Conservation (phyloP, 2,888 invertebrate species). For the Melanostoma scalare region DNA sequence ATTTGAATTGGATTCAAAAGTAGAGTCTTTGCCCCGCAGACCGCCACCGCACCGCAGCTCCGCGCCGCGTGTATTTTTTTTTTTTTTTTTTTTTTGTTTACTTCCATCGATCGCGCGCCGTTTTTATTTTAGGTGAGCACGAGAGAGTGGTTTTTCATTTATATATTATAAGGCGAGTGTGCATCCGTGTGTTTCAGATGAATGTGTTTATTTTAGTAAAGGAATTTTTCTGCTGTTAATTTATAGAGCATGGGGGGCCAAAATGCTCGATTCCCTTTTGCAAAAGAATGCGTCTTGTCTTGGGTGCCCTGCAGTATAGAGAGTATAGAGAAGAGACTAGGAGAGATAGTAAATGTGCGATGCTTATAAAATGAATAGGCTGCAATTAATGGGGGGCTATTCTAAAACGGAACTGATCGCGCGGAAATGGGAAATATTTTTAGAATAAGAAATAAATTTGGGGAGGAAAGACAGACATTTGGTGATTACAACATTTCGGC, state of each 20-base stretch:
- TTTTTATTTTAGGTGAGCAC: constrained; percentile 27
- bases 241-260: constrained; percentile 49
- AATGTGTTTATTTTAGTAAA: constrained; percentile 65
- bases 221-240: constrained; percentile 61
- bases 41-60: neutral
- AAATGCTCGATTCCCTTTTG: constrained; percentile 47
- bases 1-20: constrained; percentile 20
- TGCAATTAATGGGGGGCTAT: constrained; percentile 48
- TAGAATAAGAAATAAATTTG: constrained; percentile 41
- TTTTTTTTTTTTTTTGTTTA: constrained; percentile 45
- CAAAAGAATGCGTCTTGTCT: constrained; percentile 37
- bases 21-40: constrained; percentile 29
- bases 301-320: constrained; percentile 13
- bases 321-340: no score
- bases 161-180: neutral
- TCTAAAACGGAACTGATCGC: constrained; percentile 64
- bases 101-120: constrained; percentile 31
- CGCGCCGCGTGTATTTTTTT: no score
- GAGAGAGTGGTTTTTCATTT: constrained; percentile 19
- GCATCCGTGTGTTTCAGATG: constrained; percentile 20
- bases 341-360: neutral
- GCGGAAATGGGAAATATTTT: constrained; percentile 68
- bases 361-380: constrained; percentile 24
- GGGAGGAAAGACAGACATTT: constrained; percentile 41
- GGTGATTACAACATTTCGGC: constrained; percentile 40